Percentiles rank a stretch among this genome's conserved stretches.
Conservation (phyloP, 2,888 invertebrate species). For the Barypeithes pellucidus region DNA sequence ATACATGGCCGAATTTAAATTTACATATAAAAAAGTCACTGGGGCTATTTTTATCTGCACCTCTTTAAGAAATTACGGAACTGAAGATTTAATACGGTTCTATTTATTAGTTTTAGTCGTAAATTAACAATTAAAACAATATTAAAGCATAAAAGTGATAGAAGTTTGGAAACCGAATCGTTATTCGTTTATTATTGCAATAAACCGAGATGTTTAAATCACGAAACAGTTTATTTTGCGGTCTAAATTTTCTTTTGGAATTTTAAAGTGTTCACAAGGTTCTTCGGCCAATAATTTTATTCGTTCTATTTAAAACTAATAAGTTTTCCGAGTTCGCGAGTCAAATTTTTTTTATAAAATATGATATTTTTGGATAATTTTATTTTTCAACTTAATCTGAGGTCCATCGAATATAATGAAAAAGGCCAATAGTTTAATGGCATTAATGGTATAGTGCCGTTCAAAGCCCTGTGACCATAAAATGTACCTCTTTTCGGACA, state of each 20-base stretch:
- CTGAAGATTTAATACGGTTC: slow-evolving; percentile 27
- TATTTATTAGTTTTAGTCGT: slow-evolving; percentile 38
- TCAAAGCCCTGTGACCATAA: no score
- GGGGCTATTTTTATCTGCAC: slow-evolving; percentile 23
- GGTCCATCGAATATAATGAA: no score
- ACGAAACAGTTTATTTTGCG: slow-evolving; percentile 4
- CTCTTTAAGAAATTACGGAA: slow-evolving; percentile 30
- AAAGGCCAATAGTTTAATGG: no score
- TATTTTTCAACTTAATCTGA: no score
- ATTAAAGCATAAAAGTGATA: slow-evolving; percentile 44
- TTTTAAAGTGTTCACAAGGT: slow-evolving; percentile 5
- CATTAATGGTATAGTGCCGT: no score
- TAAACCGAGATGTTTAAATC: slow-evolving; percentile 6
- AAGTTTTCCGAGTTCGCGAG: no score
- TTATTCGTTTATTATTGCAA: slow-evolving; percentile 36
- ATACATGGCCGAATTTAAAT: background rate
- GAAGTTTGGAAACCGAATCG: slow-evolving; percentile 38
- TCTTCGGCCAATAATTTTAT: background rate
- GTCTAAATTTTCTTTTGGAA: background rate
- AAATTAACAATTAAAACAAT: slow-evolving; percentile 48
- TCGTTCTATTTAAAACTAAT: no score
- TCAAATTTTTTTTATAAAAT: no score
- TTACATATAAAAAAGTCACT: background rate
- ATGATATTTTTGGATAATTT: no score
- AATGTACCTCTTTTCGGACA: no score